Evolutionary conservation across 1,140 invertebrate species (phyloP).

Genomic region (Muscidifurax raptorellus): DNA sequence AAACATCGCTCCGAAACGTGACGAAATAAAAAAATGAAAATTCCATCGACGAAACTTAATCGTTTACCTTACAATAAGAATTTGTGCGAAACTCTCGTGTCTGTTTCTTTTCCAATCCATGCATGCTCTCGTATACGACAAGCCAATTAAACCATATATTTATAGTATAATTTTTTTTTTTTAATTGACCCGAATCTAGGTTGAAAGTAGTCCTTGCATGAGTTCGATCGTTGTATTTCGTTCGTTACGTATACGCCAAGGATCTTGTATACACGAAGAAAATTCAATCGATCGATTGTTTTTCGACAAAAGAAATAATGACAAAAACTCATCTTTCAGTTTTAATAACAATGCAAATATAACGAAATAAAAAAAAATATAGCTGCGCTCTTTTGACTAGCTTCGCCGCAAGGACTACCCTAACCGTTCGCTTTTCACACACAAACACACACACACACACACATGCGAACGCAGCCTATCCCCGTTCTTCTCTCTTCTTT

Average conservation of each 20-base stretch:
- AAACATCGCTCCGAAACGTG: slow-evolving; percentile 43
- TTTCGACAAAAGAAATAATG: neutral
- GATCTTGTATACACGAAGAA: neutral
- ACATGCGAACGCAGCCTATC: neutral
- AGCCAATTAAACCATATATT: too few species aligned
- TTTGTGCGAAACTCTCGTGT: slow-evolving; percentile 28
- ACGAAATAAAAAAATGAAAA: slow-evolving; percentile 22
- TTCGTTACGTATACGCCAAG: neutral
- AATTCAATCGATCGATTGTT: neutral
- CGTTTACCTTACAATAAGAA: neutral
- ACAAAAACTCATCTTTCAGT: neutral
- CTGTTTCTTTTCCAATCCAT: too few species aligned
- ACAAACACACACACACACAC: neutral
- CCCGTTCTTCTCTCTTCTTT: neutral
- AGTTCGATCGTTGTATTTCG: slow-evolving; percentile 10
- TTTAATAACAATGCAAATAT: neutral
- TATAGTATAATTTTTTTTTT: neutral
- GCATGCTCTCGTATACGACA: too few species aligned
- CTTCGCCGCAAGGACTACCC: slow-evolving; percentile 38
- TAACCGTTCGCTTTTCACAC: slow-evolving; percentile 4
- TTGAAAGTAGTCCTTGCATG: slow-evolving; percentile 43
- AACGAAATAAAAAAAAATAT: neutral
- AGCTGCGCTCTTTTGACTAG: slow-evolving; percentile 41
- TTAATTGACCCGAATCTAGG: slow-evolving; percentile 32
- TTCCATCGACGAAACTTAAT: neutral